These are phyloP conservation scores for Illadopsis cleaveri DNA, from an alignment of 2,113 vertebrate species.

Conservation along the genomic window DNA sequence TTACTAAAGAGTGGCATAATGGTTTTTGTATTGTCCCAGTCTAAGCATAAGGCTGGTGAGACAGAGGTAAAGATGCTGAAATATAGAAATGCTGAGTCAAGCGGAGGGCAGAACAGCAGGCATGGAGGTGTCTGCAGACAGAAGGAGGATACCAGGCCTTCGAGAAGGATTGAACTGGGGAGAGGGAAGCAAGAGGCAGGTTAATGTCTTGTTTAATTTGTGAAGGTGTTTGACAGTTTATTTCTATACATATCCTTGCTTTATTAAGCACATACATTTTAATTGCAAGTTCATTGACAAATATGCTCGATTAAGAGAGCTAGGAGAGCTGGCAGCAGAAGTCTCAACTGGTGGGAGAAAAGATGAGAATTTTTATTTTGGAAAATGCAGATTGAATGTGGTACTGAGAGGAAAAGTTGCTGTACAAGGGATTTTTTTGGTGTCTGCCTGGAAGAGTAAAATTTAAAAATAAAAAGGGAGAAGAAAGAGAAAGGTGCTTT, in stretches of 20 bases:
- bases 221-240: not conserved
- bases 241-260: not conserved
- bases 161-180: not conserved
- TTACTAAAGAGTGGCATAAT: not conserved
- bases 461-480: not conserved
- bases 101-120: not conserved
- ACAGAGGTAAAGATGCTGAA: not conserved
- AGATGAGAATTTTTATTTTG: not conserved
- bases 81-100: not conserved
- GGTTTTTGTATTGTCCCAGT: not conserved
- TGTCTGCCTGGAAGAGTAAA: not conserved
- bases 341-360: not conserved
- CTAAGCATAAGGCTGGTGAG: not conserved
- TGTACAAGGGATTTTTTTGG: not conserved
- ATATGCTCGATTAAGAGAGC: not conserved
- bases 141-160: not conserved
- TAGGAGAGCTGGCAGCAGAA: not conserved
- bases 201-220: not conserved
- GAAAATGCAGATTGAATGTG: not conserved
- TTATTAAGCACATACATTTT: not conserved
- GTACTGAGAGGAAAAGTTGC: not conserved
- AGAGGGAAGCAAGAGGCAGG: not conserved
- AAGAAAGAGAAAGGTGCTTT: not conserved
- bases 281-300: not conserved
- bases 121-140: not conserved